Conservation (phyloP, 1,140 invertebrate species). For the Cherax destructor region DNA sequence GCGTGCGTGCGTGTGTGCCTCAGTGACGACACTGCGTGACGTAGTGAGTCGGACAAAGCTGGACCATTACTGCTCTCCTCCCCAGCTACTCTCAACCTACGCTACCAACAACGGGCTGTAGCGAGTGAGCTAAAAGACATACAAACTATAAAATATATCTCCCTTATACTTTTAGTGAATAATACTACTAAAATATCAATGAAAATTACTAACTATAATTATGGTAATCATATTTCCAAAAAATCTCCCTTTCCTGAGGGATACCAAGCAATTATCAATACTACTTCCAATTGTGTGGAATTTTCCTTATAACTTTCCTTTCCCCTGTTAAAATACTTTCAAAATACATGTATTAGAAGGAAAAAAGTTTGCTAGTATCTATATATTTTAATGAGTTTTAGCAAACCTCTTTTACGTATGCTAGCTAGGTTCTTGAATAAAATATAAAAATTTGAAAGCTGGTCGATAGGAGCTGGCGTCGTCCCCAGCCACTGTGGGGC, state of each 20-base stretch:
- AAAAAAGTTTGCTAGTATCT: not conserved
- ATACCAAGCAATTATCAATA: conserved; percentile 56
- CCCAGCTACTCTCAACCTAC: conserved; percentile 71
- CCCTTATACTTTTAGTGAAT: conserved; percentile 18
- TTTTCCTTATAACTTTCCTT: conserved; percentile 48
- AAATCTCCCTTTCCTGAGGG: conserved; percentile 21
- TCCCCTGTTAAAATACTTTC: not conserved
- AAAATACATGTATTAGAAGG: not conserved
- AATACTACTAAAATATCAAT: conserved; percentile 8
- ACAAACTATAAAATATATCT: conserved; percentile 64
- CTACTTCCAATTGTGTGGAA: conserved; percentile 53
- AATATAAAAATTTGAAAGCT: conserved; percentile 72
- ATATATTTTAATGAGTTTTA: conserved; percentile 19
- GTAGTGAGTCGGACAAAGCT: conserved; percentile 71
- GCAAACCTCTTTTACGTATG: conserved; percentile 26
- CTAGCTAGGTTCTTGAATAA: conserved; percentile 70
- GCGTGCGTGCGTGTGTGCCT: conserved; percentile 58
- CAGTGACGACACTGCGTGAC: conserved; percentile 71
- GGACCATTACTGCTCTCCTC: conserved; percentile 67
- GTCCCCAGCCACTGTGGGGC: conserved; percentile 69
- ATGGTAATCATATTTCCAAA: not conserved
- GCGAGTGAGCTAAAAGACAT: conserved; percentile 63
- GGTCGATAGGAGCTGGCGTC: conserved; percentile 72
- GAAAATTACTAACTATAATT: not conserved
- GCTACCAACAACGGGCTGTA: conserved; percentile 66